Evolutionary conservation across 1,140 invertebrate species (phyloP).

Genomic region (Uloborus diversus): DNA sequence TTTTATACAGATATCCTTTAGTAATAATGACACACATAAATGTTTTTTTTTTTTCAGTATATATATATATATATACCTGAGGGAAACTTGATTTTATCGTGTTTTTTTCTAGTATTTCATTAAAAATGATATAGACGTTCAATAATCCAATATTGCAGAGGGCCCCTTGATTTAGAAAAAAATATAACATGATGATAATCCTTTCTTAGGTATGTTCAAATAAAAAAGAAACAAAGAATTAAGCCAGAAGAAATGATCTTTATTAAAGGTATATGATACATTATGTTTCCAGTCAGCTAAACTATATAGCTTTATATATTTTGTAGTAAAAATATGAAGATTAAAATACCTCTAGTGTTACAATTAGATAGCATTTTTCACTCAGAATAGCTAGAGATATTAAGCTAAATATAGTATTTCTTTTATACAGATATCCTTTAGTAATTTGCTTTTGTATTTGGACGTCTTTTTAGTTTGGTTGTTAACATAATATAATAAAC

Average conservation of each 20-base stretch:
- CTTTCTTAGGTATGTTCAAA: background rate
- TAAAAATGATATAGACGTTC: too few relatives aligned
- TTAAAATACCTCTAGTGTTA: conserved; percentile 41
- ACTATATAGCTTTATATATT: conserved; percentile 16
- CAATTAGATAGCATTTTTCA: background rate
- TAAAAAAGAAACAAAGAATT: background rate
- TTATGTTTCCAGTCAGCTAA: conserved; percentile 3
- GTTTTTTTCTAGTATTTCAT: too few relatives aligned
- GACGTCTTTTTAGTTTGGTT: conserved; percentile 21
- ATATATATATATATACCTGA: too few relatives aligned
- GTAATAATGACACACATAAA: too few relatives aligned
- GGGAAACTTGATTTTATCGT: too few relatives aligned
- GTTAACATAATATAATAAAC: too few relatives aligned
- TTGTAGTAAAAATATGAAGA: conserved; percentile 50
- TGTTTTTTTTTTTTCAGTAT: too few relatives aligned
- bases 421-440: conserved; percentile 5
- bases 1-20: conserved; percentile 5
- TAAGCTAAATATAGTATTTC: background rate
- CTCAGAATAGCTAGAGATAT: background rate
- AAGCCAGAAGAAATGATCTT: conserved; percentile 13
- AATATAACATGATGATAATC: too few relatives aligned
- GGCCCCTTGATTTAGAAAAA: too few relatives aligned
- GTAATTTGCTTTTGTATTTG: conserved; percentile 28
- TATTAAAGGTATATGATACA: conserved; percentile 35
- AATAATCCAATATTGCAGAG: too few relatives aligned